These are phyloP conservation scores for Aplysina aerophoba DNA, from an alignment of 37 sponge, comb jelly and placozoan species.

Conservation along the genomic window DNA sequence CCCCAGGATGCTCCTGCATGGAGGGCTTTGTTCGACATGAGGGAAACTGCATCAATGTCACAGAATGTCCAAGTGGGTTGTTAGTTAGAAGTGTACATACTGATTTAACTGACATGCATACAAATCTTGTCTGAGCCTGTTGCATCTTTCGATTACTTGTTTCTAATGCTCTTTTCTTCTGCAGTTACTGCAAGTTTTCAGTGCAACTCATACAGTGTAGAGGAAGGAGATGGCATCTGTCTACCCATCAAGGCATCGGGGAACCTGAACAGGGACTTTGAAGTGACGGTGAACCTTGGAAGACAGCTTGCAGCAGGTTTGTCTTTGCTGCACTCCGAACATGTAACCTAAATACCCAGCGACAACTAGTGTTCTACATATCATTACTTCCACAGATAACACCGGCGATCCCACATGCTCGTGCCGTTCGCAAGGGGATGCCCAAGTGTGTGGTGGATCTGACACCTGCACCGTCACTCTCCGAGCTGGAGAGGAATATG, in stretches of 20 bases:
- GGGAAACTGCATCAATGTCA: background rate
- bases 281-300: background rate
- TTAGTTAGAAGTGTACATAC: too few relatives aligned
- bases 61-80: background rate
- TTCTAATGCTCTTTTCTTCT: background rate
- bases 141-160: too few relatives aligned
- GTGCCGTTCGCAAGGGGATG: background rate
- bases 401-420: too few relatives aligned
- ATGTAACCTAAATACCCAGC: background rate
- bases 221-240: background rate
- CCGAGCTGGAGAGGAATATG: background rate
- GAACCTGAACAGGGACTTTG: constrained; percentile 1
- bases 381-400: background rate
- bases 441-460: background rate
- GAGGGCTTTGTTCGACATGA: background rate
- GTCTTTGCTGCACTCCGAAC: background rate
- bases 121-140: too few relatives aligned
- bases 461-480: background rate
- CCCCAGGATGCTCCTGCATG: background rate
- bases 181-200: background rate
- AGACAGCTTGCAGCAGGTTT: background rate
- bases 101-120: too few relatives aligned
- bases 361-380: background rate
- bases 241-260: background rate
- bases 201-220: background rate